phyloP scores from a whole-genome alignment of 2,888 invertebrate species.

The Baccha elongata region DNA sequence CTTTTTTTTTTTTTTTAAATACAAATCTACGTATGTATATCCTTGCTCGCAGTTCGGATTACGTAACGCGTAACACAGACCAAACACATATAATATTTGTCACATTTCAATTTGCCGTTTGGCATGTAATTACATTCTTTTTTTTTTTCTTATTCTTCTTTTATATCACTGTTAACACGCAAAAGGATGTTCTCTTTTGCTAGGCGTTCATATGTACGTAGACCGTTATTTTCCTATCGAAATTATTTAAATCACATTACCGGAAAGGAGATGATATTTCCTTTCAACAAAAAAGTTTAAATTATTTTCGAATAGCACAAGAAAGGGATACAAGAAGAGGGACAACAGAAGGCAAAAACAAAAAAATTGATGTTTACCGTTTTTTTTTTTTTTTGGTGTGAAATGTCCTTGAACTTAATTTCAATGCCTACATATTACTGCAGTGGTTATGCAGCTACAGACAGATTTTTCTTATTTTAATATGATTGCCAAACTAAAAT shows the following conservation, averaged over 20 bases:
- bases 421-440: constrained; percentile 65
- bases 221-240: constrained; percentile 66
- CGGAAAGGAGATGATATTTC: constrained; percentile 51
- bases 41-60: constrained; percentile 60
- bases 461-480: constrained; percentile 13
- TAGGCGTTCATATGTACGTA: constrained; percentile 44
- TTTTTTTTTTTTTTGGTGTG: constrained; percentile 56
- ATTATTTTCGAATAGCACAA: constrained; percentile 34
- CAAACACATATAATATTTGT: constrained; percentile 58
- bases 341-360: constrained; percentile 3
- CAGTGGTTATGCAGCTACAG: constrained; percentile 69
- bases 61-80: constrained; percentile 71
- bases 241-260: constrained; percentile 69
- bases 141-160: constrained; percentile 31
- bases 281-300: constrained; percentile 46
- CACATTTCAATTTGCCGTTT: constrained; percentile 67
- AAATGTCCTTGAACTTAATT: constrained; percentile 72
- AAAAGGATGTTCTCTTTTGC: constrained; percentile 54
- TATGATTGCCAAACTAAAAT: constrained; percentile 11
- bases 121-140: constrained; percentile 42
- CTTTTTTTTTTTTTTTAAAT: constrained; percentile 46
- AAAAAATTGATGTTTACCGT: constrained; percentile 57
- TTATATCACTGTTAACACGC: constrained; percentile 49
- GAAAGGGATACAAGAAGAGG: background rate
- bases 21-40: constrained; percentile 65